Conservation (phyloP, 1,140 invertebrate species). For the Amyelois transitella region DNA sequence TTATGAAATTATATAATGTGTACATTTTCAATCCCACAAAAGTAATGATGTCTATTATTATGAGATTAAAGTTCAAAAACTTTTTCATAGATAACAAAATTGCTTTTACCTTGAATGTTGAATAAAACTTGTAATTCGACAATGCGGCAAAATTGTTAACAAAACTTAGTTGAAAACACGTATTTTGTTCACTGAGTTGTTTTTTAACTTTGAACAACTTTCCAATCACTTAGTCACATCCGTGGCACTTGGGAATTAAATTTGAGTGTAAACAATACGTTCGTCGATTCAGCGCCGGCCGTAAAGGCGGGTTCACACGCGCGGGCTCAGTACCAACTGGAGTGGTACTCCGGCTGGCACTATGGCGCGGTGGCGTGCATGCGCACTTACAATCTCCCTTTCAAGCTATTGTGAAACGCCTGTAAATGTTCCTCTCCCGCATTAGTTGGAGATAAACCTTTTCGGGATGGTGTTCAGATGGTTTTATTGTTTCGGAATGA, state of each 20-base stretch:
- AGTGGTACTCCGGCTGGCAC: constrained; percentile 34
- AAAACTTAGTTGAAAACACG: not conserved
- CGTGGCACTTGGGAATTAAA: constrained; percentile 14
- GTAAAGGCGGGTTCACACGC: constrained; percentile 16
- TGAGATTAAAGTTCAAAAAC: not conserved
- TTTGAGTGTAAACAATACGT: constrained; percentile 31
- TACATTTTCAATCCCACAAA: no score
- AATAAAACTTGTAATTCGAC: not conserved
- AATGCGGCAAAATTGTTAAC: constrained; percentile 4
- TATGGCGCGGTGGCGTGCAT: constrained; percentile 40
- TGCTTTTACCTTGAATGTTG: constrained; percentile 5
- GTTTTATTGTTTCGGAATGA: constrained; percentile 22
- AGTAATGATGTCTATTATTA: not conserved
- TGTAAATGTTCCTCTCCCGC: constrained; percentile 43
- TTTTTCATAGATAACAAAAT: not conserved
- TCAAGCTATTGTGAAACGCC: constrained; percentile 51
- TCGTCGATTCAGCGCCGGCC: constrained; percentile 11
- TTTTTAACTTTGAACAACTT: constrained; percentile 16
- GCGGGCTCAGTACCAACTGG: constrained; percentile 35
- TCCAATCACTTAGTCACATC: constrained; percentile 10
- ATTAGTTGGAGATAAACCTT: constrained; percentile 55
- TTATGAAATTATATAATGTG: no score
- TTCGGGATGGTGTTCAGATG: constrained; percentile 26
- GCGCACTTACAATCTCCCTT: constrained; percentile 54
- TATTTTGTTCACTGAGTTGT: not conserved